Conservation (phyloP, 1,140 invertebrate genomes). For the Aphaenogaster ashmeadi region DNA sequence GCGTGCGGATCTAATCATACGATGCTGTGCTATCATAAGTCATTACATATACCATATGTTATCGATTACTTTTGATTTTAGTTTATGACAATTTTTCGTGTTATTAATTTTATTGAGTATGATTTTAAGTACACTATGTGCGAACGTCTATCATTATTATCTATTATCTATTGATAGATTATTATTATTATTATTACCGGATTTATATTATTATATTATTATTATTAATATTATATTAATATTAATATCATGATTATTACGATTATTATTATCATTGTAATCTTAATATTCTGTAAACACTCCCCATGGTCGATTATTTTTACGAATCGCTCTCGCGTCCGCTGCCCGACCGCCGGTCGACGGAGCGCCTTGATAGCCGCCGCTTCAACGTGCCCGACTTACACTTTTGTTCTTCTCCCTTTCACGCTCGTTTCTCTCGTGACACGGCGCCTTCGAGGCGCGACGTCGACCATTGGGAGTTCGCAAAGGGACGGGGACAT, state of each 20-base stretch:
- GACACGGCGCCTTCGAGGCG: constrained; percentile 47
- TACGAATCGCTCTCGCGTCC: constrained; percentile 82
- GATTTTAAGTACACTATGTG: constrained; percentile 80
- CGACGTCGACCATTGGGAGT: constrained; percentile 74
- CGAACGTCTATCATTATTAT: constrained; percentile 75
- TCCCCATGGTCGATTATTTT: constrained; percentile 79
- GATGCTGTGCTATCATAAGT: constrained; percentile 87
- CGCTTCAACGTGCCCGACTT: constrained; percentile 43
- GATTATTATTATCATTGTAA: constrained; percentile 79
- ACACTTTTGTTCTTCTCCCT: constrained; percentile 73
- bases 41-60: constrained; percentile 85
- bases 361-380: constrained; percentile 61
- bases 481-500: constrained; percentile 83
- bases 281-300: constrained; percentile 79
- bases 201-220: constrained; percentile 76
- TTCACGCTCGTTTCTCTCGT: constrained; percentile 66
- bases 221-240: constrained; percentile 72
- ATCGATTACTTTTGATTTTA: constrained; percentile 86
- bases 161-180: constrained; percentile 64
- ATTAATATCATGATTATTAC: constrained; percentile 80
- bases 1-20: constrained; percentile 81
- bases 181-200: constrained; percentile 75
- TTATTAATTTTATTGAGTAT: constrained; percentile 87
- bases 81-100: constrained; percentile 86
- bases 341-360: constrained; percentile 73